Percentiles rank a stretch among this genome's conserved stretches.
phyloP scores from a whole-genome alignment of 2,888 invertebrate species.

The Mesorhabditis belari region DNA sequence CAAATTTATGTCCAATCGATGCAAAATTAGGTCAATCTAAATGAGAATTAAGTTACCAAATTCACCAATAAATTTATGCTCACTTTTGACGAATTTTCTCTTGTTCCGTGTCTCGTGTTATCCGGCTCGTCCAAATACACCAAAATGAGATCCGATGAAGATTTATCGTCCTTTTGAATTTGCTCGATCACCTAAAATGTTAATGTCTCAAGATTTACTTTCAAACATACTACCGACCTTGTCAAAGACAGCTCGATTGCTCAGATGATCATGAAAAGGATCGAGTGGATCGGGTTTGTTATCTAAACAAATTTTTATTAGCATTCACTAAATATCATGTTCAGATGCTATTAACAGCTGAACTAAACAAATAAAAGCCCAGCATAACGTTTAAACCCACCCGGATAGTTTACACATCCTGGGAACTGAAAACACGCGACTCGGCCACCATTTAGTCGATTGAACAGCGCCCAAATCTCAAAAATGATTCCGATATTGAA shows the following conservation, averaged over 20 bases:
- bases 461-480: constrained; percentile 44
- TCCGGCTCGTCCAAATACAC: constrained; percentile 49
- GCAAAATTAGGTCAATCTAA: constrained; percentile 30
- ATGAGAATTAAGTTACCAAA: not conserved
- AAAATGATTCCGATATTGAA: too few species aligned
- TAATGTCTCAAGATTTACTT: too few species aligned
- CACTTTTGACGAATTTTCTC: constrained; percentile 17
- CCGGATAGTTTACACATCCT: constrained; percentile 34
- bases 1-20: constrained; percentile 26
- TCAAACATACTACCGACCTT: too few species aligned
- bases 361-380: too few species aligned
- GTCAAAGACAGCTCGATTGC: too few species aligned
- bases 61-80: not conserved
- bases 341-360: too few species aligned
- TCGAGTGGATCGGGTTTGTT: too few species aligned
- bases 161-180: constrained; percentile 18
- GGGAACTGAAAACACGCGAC: constrained; percentile 44
- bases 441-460: constrained; percentile 24
- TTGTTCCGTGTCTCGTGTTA: constrained; percentile 38
- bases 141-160: constrained; percentile 37
- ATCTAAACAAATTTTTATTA: too few species aligned
- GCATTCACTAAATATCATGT: too few species aligned
- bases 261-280: too few species aligned
- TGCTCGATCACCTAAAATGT: constrained; percentile 21
- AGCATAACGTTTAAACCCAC: not conserved